Conservation (phyloP, 2,888 invertebrate genomes). For the Orthosia gracilis region DNA sequence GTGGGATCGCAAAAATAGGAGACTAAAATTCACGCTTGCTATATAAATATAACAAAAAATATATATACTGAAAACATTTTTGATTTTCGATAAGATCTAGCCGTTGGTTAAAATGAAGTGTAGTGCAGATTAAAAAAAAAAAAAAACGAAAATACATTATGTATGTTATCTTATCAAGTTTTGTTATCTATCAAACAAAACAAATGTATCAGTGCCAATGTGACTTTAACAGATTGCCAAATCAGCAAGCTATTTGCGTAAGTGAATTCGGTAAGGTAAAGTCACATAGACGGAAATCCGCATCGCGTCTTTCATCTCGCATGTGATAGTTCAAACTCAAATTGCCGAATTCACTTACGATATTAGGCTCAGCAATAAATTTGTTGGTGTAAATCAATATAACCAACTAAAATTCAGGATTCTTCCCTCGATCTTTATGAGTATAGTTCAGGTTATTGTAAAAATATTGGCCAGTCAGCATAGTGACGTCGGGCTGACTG, state of each 20-base stretch:
- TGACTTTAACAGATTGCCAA: conserved; percentile 39
- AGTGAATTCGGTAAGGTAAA: no score
- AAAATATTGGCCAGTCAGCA: neutral
- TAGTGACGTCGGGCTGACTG: neutral
- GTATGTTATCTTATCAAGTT: conserved; percentile 19
- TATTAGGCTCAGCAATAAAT: conserved; percentile 4
- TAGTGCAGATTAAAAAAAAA: conserved; percentile 1
- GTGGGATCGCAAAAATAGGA: neutral
- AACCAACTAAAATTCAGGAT: conserved; percentile 2
- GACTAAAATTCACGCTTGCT: neutral
- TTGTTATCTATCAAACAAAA: conserved; percentile 48
- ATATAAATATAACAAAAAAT: neutral
- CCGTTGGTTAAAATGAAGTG: neutral
- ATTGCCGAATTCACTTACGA: no score
- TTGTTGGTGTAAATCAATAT: neutral
- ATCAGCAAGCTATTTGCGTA: conserved; percentile 18
- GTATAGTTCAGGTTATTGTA: neutral
- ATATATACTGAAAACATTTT: neutral
- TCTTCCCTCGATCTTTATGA: neutral
- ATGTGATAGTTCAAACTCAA: no score
- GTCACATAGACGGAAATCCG: no score
- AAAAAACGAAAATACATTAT: conserved; percentile 10
- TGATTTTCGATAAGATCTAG: neutral
- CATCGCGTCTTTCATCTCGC: no score
- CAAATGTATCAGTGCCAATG: conserved; percentile 36